Evolutionary conservation across 2,888 invertebrate species (phyloP).

Genomic region (Lordiphosa andalusiaca): DNA sequence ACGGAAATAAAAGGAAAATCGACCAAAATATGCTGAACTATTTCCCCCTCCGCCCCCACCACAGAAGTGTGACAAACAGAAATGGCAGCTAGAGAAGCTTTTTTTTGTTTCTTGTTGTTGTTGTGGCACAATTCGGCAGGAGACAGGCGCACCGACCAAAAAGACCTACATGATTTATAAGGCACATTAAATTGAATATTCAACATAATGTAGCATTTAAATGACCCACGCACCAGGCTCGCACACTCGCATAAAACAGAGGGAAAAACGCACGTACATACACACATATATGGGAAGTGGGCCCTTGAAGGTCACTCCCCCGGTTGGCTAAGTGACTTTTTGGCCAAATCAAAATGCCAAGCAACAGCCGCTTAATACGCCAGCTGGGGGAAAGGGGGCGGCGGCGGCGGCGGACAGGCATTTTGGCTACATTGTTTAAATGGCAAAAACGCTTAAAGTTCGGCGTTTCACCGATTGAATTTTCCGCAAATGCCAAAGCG

Average conservation of each 20-base stretch:
- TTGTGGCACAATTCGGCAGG: background rate
- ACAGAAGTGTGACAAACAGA: constrained; percentile 4
- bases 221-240: constrained; percentile 52
- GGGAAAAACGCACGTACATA: constrained; percentile 7
- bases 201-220: constrained; percentile 72
- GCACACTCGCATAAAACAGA: constrained; percentile 19
- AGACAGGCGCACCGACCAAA: constrained; percentile 28
- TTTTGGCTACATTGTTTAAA: constrained; percentile 25
- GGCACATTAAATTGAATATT: constrained; percentile 71
- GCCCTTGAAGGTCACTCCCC: constrained; percentile 7
- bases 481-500: constrained; percentile 6
- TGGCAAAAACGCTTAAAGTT: constrained; percentile 32
- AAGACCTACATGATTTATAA: constrained; percentile 70
- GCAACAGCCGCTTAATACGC: constrained; percentile 13
- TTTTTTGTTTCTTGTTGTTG: too few species aligned
- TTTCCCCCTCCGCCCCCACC: background rate
- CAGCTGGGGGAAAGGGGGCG: background rate
- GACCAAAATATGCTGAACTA: background rate
- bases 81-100: background rate
- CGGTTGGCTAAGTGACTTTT: constrained; percentile 1
- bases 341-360: constrained; percentile 10
- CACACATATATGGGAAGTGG: constrained; percentile 3
- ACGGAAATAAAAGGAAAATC: background rate
- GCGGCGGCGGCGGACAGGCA: too few species aligned
- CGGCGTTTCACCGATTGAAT: constrained; percentile 41